Evolutionary conservation across 2,113 vertebrate genomes (phyloP).

Genomic region (Ammospiza caudacuta): DNA sequence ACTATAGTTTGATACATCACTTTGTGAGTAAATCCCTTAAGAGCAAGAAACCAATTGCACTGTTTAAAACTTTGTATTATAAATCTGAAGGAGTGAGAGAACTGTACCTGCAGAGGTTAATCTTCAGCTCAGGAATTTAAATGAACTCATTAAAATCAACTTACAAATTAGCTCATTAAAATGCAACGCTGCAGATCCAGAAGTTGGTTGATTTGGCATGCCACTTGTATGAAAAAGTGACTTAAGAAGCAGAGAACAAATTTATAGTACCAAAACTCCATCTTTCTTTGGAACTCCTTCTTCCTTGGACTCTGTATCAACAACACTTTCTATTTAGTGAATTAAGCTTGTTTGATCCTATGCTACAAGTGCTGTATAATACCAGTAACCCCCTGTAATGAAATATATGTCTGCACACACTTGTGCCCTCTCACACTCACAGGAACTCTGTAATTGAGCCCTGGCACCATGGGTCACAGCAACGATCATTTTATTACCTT

Average conservation of each 20-base stretch:
- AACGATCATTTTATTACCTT: neutral
- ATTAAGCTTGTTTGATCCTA: neutral
- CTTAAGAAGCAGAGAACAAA: conserved; percentile 12
- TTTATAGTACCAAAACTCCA: neutral
- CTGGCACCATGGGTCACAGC: neutral
- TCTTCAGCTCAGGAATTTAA: conserved; percentile 65
- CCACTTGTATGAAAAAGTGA: conserved; percentile 16
- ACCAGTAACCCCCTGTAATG: neutral
- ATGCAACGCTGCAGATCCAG: neutral
- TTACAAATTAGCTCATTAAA: conserved; percentile 62
- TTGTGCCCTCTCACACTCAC: neutral
- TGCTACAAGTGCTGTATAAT: neutral
- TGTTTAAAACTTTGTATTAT: conserved; percentile 42
- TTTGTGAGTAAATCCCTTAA: conserved; percentile 35
- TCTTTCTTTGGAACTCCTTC: neutral
- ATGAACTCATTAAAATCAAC: conserved; percentile 65
- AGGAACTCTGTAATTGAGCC: neutral
- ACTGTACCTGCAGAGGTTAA: conserved; percentile 65
- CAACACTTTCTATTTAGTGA: neutral
- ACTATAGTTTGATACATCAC: neutral
- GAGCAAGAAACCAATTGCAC: neutral
- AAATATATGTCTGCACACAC: neutral
- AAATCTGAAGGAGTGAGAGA: conserved; percentile 3
- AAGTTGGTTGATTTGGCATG: conserved; percentile 21
- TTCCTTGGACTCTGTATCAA: neutral